Conservation (phyloP, 1,140 invertebrate species). For the Hylaeus volcanicus region DNA sequence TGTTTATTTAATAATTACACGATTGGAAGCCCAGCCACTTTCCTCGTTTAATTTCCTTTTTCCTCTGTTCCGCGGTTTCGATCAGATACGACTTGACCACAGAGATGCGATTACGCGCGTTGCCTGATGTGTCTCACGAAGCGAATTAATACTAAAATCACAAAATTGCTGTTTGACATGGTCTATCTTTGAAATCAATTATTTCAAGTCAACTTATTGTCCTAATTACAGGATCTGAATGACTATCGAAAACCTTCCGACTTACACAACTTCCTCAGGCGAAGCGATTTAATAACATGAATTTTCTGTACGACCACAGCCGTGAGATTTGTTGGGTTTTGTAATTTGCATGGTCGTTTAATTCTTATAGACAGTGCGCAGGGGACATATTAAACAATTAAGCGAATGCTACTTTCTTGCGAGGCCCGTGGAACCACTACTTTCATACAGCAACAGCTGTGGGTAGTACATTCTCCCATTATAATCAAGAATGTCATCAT, state of each 20-base stretch:
- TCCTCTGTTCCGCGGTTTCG: too few relatives aligned
- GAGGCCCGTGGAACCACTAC: background rate
- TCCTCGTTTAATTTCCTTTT: too few relatives aligned
- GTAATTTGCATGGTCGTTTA: background rate
- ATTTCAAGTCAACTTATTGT: too few relatives aligned
- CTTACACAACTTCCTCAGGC: background rate
- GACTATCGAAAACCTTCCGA: background rate
- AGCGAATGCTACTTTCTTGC: background rate
- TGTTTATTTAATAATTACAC: too few relatives aligned
- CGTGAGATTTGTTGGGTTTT: background rate
- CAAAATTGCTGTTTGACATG: too few relatives aligned
- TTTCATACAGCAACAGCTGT: background rate
- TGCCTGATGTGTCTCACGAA: too few relatives aligned
- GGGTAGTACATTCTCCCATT: conserved; percentile 31
- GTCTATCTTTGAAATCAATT: too few relatives aligned
- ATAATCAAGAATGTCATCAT: conserved; percentile 39
- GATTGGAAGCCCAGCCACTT: too few relatives aligned
- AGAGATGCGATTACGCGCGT: too few relatives aligned
- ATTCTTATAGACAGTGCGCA: background rate
- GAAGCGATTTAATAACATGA: background rate
- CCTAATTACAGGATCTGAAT: too few relatives aligned
- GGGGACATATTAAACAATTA: background rate
- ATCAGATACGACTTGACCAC: too few relatives aligned
- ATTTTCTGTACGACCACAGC: background rate
- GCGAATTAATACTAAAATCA: too few relatives aligned